phyloP scores from a whole-genome alignment of 23 tunicate genomes.

The Trididemnum nubilum region DNA sequence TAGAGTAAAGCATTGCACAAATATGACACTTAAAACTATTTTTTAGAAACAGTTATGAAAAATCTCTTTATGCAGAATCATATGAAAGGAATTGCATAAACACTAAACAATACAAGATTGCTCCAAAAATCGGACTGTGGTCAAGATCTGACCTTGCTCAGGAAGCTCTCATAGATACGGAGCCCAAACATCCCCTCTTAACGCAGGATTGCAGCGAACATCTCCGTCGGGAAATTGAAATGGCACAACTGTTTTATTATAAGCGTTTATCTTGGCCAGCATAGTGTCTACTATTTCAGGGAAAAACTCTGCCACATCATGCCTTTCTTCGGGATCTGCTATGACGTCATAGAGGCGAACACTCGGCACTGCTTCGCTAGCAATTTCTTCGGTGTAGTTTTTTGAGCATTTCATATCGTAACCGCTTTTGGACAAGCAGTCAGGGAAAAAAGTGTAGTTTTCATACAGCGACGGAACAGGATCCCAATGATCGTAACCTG shows the following conservation, averaged over 20 bases:
- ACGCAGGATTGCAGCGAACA: conserved; percentile 52
- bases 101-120: too few relatives aligned
- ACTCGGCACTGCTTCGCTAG: conserved; percentile 49
- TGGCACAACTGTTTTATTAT: conserved; percentile 92
- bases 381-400: conserved; percentile 3
- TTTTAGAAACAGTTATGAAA: too few relatives aligned
- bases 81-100: too few relatives aligned
- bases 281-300: conserved; percentile 72
- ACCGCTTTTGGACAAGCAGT: conserved; percentile 28
- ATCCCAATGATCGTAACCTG: conserved; percentile 64
- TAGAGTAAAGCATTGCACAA: too few relatives aligned
- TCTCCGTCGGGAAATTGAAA: conserved; percentile 63
- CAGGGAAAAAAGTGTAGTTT: conserved; percentile 19
- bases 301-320: conserved; percentile 55
- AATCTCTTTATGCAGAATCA: too few relatives aligned
- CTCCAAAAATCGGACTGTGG: too few relatives aligned
- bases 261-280: conserved; percentile 67
- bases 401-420: conserved; percentile 30
- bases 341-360: conserved; percentile 76
- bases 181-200: conserved; percentile 82
- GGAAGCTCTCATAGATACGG: too few relatives aligned
- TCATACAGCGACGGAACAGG: conserved; percentile 38
- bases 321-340: conserved; percentile 78
- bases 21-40: too few relatives aligned
- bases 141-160: too few relatives aligned